phyloP scores from a whole-genome alignment of 1,140 invertebrate genomes.

The Drosophila bocqueti region DNA sequence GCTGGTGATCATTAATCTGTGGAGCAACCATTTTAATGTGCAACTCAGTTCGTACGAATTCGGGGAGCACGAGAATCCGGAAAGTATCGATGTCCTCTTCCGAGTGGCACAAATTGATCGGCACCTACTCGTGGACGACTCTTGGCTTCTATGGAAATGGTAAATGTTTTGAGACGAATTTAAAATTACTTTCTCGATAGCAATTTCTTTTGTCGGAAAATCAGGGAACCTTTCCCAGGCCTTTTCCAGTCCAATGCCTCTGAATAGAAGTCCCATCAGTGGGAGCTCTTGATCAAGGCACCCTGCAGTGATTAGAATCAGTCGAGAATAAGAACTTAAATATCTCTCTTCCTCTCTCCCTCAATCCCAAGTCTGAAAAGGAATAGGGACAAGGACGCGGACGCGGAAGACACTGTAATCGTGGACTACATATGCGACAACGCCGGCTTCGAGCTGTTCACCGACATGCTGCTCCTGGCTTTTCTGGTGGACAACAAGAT shows the following conservation, averaged over 20 bases:
- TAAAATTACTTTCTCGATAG: neutral
- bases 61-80: constrained; percentile 89
- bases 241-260: neutral
- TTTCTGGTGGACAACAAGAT: constrained; percentile 90
- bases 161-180: neutral
- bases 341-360: too few species aligned
- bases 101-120: constrained; percentile 88
- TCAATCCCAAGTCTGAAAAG: constrained; percentile 46
- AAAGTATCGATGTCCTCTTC: constrained; percentile 87
- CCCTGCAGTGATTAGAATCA: neutral
- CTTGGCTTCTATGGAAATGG: constrained; percentile 85
- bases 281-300: neutral
- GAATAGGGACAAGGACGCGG: neutral
- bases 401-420: constrained; percentile 40
- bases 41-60: constrained; percentile 82
- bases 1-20: constrained; percentile 88
- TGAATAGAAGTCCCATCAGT: neutral
- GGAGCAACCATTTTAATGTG: constrained; percentile 94
- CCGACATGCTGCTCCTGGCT: constrained; percentile 94
- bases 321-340: neutral
- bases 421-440: constrained; percentile 96
- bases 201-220: neutral
- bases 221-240: neutral
- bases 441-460: constrained; percentile 96
- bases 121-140: constrained; percentile 90